Conservation (phyloP, 2,888 invertebrate genomes). For the Ichneumoninae sp. region DNA sequence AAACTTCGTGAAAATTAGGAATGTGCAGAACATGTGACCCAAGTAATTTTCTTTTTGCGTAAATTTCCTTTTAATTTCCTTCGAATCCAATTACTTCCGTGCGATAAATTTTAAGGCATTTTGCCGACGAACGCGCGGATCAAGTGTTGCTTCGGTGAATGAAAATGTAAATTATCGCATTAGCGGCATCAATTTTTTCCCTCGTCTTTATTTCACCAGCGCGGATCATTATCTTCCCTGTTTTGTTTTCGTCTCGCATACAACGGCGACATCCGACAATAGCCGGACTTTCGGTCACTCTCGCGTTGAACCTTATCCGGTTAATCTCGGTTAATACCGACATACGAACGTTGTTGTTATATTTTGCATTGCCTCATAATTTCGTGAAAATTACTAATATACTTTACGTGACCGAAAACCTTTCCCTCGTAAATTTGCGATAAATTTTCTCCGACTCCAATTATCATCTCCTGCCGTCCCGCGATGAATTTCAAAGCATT, state of each 20-base stretch:
- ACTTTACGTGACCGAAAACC: not conserved
- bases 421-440: not conserved
- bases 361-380: not conserved
- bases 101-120: not conserved
- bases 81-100: not conserved
- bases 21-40: too few relatives aligned
- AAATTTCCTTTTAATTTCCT: not conserved
- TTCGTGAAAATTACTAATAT: not conserved
- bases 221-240: too few relatives aligned
- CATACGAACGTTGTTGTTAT: too few relatives aligned
- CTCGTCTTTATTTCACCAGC: too few relatives aligned
- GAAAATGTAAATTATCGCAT: constrained; percentile 13
- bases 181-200: not conserved
- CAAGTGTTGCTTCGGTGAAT: constrained; percentile 1
- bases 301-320: not conserved
- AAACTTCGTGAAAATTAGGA: not conserved
- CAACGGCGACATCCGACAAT: constrained; percentile 32
- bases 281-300: constrained; percentile 28
- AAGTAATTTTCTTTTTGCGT: too few relatives aligned
- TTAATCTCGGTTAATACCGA: too few relatives aligned
- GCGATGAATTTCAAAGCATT: not conserved
- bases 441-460: not conserved
- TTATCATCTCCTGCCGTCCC: not conserved
- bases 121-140: not conserved
- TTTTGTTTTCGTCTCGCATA: too few relatives aligned